Conservation (phyloP, 2,888 invertebrate genomes). For the Melinaea menophilus region DNA sequence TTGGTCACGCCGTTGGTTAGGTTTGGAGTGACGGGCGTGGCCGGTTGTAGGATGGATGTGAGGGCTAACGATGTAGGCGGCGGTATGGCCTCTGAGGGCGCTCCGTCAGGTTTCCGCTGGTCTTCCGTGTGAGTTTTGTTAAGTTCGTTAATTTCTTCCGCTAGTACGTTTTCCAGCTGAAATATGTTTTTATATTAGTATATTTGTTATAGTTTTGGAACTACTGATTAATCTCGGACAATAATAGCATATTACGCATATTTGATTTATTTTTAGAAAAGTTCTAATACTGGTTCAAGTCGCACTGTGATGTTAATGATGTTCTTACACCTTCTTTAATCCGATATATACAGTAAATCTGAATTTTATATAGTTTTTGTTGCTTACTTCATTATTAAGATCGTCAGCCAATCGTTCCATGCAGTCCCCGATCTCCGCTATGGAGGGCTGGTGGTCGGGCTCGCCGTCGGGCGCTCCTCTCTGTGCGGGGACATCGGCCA, state of each 20-base stretch:
- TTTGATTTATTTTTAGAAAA: too few species aligned
- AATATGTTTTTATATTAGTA: slow-evolving; percentile 12
- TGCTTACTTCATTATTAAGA: slow-evolving; percentile 84
- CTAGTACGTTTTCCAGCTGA: slow-evolving; percentile 68
- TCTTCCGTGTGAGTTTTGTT: slow-evolving; percentile 60
- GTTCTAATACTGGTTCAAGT: too few species aligned
- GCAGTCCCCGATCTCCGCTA: slow-evolving; percentile 90
- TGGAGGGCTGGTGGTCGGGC: slow-evolving; percentile 79
- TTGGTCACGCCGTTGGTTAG: slow-evolving; percentile 36
- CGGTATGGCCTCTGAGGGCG: slow-evolving; percentile 64
- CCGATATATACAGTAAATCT: too few species aligned
- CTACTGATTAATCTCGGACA: too few species aligned
- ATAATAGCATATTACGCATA: too few species aligned
- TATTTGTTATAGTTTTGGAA: too few species aligned
- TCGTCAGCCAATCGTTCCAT: slow-evolving; percentile 91
- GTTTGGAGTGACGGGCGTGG: slow-evolving; percentile 47
- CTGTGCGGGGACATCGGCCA: slow-evolving; percentile 84
- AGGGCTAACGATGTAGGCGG: slow-evolving; percentile 59
- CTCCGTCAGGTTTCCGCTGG: slow-evolving; percentile 69
- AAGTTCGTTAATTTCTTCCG: slow-evolving; percentile 66
- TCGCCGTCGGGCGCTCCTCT: slow-evolving; percentile 71
- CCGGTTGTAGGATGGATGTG: slow-evolving; percentile 48
- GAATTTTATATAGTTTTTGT: neutral
- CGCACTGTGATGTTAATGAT: too few species aligned
- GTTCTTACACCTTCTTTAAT: too few species aligned